These are phyloP conservation scores for Griposia aprilina DNA, from an alignment of 2,888 invertebrate species.

Conservation along the genomic window DNA sequence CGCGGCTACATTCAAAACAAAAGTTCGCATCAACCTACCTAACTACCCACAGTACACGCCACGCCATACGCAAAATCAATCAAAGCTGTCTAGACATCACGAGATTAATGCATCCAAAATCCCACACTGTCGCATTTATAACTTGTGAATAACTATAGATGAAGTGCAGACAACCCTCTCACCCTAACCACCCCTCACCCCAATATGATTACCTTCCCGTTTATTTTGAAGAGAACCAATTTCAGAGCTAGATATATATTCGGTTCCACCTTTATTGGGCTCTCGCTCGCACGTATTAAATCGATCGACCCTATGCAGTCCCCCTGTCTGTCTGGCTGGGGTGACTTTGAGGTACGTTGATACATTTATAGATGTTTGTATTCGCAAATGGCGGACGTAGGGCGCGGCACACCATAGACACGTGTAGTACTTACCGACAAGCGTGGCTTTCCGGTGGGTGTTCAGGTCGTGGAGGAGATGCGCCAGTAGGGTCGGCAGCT, in stretches of 20 bases:
- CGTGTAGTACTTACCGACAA: slow-evolving; percentile 90
- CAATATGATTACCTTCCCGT: slow-evolving; percentile 45
- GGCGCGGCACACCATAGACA: background rate
- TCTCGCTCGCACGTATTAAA: slow-evolving; percentile 59
- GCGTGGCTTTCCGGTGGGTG: slow-evolving; percentile 94
- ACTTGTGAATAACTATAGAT: slow-evolving; percentile 35
- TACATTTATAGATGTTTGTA: slow-evolving; percentile 41
- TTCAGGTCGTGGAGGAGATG: slow-evolving; percentile 96
- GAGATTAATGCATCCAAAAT: slow-evolving; percentile 24
- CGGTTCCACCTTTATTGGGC: slow-evolving; percentile 47
- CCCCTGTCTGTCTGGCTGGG: slow-evolving; percentile 49
- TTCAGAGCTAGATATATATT: slow-evolving; percentile 49
- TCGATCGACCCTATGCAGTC: slow-evolving; percentile 44
- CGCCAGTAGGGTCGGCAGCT: slow-evolving; percentile 94
- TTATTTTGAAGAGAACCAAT: slow-evolving; percentile 53
- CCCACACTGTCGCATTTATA: slow-evolving; percentile 19
- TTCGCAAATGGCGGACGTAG: slow-evolving; percentile 48
- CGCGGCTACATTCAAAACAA: background rate
- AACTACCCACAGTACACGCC: background rate
- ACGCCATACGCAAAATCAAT: slow-evolving; percentile 41
- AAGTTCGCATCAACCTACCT: background rate
- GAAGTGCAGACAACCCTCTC: slow-evolving; percentile 35
- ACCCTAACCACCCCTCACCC: slow-evolving; percentile 47
- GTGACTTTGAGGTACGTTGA: slow-evolving; percentile 45
- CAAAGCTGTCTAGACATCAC: slow-evolving; percentile 44